Evolutionary conservation across 1,140 invertebrate species (phyloP).

Genomic region (Radopholus similis): DNA sequence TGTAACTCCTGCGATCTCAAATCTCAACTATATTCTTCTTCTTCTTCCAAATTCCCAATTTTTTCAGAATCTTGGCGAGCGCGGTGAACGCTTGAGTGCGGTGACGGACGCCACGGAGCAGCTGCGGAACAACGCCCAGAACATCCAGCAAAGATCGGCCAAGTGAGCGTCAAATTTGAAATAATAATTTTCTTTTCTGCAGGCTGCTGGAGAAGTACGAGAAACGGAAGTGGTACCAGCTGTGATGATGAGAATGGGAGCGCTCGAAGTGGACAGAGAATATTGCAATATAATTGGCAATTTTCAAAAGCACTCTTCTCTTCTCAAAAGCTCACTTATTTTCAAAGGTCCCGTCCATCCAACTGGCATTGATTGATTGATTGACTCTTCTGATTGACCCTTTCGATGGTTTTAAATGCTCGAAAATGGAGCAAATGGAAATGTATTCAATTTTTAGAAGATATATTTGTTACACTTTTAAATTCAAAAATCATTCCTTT

Average conservation of each 20-base stretch:
- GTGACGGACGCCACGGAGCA: conserved; percentile 83
- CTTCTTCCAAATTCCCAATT: background rate
- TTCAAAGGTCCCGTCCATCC: background rate
- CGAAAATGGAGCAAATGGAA: background rate
- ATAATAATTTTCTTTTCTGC: conserved; percentile 25
- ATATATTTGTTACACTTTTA: too few relatives aligned
- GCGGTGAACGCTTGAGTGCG: conserved; percentile 85
- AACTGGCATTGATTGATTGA: background rate
- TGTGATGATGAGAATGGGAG: conserved; percentile 67
- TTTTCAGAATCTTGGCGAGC: conserved; percentile 73
- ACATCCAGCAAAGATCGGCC: conserved; percentile 75
- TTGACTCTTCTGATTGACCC: background rate
- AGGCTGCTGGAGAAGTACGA: conserved; percentile 84
- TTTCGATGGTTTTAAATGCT: background rate
- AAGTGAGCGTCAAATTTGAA: conserved; percentile 59
- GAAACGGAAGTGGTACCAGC: conserved; percentile 98
- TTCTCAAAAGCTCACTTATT: background rate
- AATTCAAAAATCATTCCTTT: too few relatives aligned
- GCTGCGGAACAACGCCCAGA: conserved; percentile 86
- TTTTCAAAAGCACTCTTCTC: too few relatives aligned
- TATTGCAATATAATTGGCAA: too few relatives aligned
- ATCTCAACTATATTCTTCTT: too few relatives aligned
- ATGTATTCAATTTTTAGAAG: too few relatives aligned
- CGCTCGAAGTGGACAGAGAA: too few relatives aligned
- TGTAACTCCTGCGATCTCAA: too few relatives aligned